phyloP scores from a whole-genome alignment of 2,797 vertebrate species.

The Clarias laeviceps region DNA sequence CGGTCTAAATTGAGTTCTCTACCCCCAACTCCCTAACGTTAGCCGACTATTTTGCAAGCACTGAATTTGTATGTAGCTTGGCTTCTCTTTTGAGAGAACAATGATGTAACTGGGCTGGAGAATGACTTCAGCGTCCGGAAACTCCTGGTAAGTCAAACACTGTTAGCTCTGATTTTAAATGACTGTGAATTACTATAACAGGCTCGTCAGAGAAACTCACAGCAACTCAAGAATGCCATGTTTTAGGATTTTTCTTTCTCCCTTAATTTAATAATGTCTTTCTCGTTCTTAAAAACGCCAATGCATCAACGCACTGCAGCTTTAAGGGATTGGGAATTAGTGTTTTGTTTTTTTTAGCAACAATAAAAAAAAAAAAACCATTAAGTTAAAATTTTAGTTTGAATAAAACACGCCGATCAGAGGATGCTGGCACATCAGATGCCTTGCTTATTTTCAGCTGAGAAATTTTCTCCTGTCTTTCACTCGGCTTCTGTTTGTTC shows the following conservation, averaged over 20 bases:
- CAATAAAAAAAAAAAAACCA: not conserved
- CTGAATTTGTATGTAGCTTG: not conserved
- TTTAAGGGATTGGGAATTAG: not conserved
- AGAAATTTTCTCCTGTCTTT: constrained; percentile 16
- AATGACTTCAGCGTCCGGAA: not conserved
- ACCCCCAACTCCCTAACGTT: not conserved
- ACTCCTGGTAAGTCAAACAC: constrained; percentile 17
- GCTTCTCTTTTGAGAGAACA: not conserved
- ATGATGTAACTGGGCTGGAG: not conserved
- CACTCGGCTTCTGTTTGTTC: constrained; percentile 40
- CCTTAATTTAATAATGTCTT: not conserved
- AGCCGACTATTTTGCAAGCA: not conserved
- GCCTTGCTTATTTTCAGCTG: not conserved
- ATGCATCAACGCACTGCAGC: not conserved
- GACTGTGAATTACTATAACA: not conserved
- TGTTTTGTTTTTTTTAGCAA: not conserved
- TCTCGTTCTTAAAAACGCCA: not conserved
- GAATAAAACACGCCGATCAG: not conserved
- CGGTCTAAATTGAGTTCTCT: not conserved
- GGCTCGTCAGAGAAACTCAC: not conserved
- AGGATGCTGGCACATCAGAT: not conserved
- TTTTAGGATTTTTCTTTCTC: not conserved
- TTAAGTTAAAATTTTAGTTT: not conserved
- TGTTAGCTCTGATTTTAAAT: constrained; percentile 6
- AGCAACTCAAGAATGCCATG: not conserved